These are phyloP conservation scores for Acanthornis magna DNA, from an alignment of 2,797 vertebrate genomes.

Conservation along the genomic window DNA sequence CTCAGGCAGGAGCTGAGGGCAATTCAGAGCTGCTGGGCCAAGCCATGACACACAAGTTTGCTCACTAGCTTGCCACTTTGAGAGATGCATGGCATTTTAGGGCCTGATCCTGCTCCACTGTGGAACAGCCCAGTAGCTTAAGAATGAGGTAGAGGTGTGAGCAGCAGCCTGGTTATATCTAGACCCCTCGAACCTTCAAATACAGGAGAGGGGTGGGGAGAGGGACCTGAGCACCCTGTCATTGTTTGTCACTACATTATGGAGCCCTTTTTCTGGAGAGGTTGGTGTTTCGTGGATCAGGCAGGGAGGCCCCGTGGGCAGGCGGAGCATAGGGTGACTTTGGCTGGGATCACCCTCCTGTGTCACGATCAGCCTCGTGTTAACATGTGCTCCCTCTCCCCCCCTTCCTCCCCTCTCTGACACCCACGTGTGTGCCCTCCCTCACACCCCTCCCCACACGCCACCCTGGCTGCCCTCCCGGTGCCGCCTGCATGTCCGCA, in stretches of 20 bases:
- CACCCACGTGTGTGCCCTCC: slow-evolving; percentile 2
- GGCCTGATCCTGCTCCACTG: background rate
- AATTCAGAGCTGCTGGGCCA: background rate
- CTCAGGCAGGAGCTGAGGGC: background rate
- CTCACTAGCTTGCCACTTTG: background rate
- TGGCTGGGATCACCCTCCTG: background rate
- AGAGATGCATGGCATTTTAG: background rate
- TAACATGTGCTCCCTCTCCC: slow-evolving; percentile 13
- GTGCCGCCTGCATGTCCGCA: background rate
- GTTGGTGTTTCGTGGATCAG: background rate
- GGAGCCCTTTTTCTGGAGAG: background rate
- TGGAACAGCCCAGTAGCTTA: background rate
- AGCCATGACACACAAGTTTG: background rate
- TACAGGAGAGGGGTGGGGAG: background rate
- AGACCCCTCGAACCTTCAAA: background rate
- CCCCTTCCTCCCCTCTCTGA: slow-evolving; percentile 10
- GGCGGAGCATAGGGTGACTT: accelerated
- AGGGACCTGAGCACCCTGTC: background rate
- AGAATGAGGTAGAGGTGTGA: background rate
- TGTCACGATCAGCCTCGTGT: background rate
- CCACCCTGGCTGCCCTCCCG: background rate
- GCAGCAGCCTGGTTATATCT: background rate
- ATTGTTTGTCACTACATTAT: background rate
- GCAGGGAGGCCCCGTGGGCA: background rate
- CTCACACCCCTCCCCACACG: background rate